Conservation (phyloP, 2,797 vertebrate species). For the Microctenopoma steveboyesi region DNA sequence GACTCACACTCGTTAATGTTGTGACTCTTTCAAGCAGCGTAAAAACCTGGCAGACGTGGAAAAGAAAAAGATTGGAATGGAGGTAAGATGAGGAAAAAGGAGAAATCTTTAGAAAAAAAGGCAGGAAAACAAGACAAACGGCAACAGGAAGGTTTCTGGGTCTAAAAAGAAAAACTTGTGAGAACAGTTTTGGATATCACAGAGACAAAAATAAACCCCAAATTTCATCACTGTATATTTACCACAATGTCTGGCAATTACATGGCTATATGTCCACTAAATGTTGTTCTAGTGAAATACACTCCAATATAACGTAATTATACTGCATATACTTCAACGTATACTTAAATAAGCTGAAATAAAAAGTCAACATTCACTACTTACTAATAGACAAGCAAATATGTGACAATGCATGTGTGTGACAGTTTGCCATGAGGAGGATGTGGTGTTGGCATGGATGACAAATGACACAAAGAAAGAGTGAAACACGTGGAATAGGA, state of each 20-base stretch:
- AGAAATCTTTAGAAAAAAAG: conserved; percentile 52
- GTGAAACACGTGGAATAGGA: conserved; percentile 14
- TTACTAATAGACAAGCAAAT: conserved; percentile 26
- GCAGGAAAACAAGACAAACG: conserved; percentile 63
- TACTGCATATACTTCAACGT: conserved; percentile 25
- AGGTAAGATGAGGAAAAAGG: conserved; percentile 79
- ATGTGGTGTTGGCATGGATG: conserved; percentile 16
- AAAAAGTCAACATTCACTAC: conserved; percentile 40
- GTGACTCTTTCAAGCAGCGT: conserved; percentile 89
- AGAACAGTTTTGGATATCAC: conserved; percentile 68
- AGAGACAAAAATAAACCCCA: conserved; percentile 57
- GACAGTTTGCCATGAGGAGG: conserved; percentile 33
- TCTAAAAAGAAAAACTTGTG: conserved; percentile 52
- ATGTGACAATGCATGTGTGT: conserved; percentile 45
- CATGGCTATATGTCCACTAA: not conserved
- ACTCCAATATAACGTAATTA: conserved; percentile 71
- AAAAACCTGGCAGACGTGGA: conserved; percentile 86
- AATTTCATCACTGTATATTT: conserved; percentile 36
- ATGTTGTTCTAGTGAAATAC: not conserved
- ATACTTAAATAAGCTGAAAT: conserved; percentile 34
- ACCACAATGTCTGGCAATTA: conserved; percentile 5
- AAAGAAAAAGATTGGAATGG: conserved; percentile 79
- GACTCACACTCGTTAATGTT: conserved; percentile 88
- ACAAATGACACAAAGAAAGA: conserved; percentile 38
- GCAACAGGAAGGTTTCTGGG: conserved; percentile 57